phyloP scores from a whole-genome alignment of 2,888 invertebrate genomes.

The Fissipunctia ypsillon region DNA sequence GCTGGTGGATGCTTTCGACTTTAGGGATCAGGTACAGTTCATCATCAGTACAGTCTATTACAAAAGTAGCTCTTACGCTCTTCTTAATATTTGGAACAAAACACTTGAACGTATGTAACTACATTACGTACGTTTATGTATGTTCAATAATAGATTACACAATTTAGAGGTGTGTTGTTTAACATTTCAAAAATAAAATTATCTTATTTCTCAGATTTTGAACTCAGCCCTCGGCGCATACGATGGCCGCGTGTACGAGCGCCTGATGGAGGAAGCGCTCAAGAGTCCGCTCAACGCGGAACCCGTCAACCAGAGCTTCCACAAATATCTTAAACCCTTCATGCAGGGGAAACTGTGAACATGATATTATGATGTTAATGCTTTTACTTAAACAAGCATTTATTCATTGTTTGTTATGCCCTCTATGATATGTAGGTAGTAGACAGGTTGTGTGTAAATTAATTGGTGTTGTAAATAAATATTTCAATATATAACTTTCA shows the following conservation, averaged over 20 bases:
- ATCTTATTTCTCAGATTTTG: constrained; percentile 81
- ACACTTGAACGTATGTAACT: too few species aligned
- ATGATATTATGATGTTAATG: constrained; percentile 4
- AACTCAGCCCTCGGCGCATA: constrained; percentile 94
- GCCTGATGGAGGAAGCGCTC: constrained; percentile 94
- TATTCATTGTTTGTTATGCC: neutral
- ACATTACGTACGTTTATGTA: neutral
- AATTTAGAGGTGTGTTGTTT: neutral
- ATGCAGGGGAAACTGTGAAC: constrained; percentile 93
- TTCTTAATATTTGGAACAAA: neutral
- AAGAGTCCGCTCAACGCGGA: constrained; percentile 95
- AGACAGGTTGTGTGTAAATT: neutral
- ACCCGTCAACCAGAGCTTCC: constrained; percentile 94
- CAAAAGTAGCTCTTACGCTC: neutral
- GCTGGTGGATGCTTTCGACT: constrained; percentile 97
- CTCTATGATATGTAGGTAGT: neutral
- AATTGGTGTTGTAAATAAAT: constrained; percentile 41
- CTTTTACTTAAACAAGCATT: neutral
- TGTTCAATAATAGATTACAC: neutral
- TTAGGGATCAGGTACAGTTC: constrained; percentile 92
- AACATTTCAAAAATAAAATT: neutral
- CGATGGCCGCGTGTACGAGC: constrained; percentile 96
- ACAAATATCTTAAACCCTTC: constrained; percentile 94
- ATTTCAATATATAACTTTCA: constrained; percentile 37
- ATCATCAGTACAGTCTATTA: neutral